These are phyloP conservation scores for Anthoscopus minutus DNA, from an alignment of 2,113 vertebrate species.

Conservation along the genomic window DNA sequence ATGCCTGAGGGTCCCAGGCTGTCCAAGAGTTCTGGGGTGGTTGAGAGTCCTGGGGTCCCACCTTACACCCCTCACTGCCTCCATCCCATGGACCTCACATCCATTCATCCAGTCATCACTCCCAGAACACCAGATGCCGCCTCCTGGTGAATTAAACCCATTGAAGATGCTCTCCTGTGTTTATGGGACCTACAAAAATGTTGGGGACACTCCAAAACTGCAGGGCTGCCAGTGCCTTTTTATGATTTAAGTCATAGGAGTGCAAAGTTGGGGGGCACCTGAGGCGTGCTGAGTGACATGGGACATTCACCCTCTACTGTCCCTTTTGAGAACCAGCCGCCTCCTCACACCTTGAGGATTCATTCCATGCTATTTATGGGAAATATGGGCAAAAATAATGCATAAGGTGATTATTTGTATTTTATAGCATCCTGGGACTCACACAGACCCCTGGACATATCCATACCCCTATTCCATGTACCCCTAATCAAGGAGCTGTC, in stretches of 20 bases:
- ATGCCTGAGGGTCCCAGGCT: background rate
- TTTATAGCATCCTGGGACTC: background rate
- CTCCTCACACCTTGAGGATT: background rate
- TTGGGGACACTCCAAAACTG: background rate
- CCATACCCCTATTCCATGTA: accelerated
- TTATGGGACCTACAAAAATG: accelerated
- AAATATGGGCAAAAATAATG: accelerated
- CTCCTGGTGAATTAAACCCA: background rate
- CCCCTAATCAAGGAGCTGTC: background rate
- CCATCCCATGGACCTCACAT: background rate
- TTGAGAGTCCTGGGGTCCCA: background rate
- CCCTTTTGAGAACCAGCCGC: background rate
- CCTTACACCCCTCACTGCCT: background rate
- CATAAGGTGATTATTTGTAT: background rate
- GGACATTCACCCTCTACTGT: accelerated
- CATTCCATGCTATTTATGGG: background rate
- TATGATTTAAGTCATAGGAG: background rate
- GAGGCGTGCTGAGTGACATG: accelerated
- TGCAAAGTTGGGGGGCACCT: too few species aligned
- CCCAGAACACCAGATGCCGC: background rate
- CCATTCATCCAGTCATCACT: background rate
- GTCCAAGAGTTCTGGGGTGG: background rate
- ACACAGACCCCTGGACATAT: background rate
- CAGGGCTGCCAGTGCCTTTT: accelerated
- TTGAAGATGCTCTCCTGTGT: background rate